A percentile compares a stretch with the other conserved stretches of the same genome.
Conservation (phyloP, 2,888 invertebrate species). For the Metallyticus violacea region DNA sequence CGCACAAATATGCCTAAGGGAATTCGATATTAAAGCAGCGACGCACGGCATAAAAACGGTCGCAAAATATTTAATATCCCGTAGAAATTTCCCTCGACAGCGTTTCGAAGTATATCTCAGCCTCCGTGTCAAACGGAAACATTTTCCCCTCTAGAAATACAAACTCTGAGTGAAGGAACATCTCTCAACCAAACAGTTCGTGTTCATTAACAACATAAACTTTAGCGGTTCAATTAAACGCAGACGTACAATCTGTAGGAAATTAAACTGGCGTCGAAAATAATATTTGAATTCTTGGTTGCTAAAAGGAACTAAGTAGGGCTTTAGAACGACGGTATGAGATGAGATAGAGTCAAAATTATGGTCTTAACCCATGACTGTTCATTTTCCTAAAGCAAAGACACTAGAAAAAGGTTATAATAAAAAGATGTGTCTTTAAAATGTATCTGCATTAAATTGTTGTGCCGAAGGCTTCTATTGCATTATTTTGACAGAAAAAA, state of each 20-base stretch:
- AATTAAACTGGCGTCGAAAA: not conserved
- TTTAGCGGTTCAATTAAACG: not conserved
- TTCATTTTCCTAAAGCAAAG: too few relatives aligned
- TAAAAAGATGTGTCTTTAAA: too few relatives aligned
- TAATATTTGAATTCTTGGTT: too few relatives aligned
- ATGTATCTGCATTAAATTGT: too few relatives aligned
- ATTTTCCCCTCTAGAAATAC: not conserved
- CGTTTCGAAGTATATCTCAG: not conserved
- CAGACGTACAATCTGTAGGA: not conserved
- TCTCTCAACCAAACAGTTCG: not conserved
- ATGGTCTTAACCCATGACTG: too few relatives aligned
- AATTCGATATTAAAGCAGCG: not conserved
- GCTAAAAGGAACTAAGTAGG: too few relatives aligned
- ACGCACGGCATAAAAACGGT: not conserved
- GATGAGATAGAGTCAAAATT: too few relatives aligned
- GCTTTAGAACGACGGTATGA: too few relatives aligned
- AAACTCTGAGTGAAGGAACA: not conserved
- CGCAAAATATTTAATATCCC: conserved; percentile 7
- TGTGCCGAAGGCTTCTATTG: too few relatives aligned
- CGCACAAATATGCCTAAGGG: not conserved
- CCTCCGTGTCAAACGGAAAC: not conserved
- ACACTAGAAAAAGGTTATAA: too few relatives aligned
- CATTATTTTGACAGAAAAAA: too few relatives aligned
- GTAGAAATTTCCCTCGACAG: not conserved
- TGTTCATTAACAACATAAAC: not conserved